Conservation (phyloP, 2,113 vertebrate genomes). For the Etia nguti region DNA sequence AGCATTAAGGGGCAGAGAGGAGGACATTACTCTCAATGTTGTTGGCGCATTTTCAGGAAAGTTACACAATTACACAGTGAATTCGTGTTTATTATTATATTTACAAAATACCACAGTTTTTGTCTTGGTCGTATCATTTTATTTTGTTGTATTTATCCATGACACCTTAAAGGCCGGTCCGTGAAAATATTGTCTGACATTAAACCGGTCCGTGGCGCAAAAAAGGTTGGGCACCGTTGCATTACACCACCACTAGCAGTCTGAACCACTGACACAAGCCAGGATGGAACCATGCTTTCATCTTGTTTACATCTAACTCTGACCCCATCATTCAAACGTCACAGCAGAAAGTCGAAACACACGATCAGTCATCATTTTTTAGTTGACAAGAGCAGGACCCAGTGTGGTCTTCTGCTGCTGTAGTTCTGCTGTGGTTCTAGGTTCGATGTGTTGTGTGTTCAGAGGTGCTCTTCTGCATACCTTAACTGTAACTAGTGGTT, state of each 20-base stretch:
- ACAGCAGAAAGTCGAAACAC: background rate
- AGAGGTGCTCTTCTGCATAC: background rate
- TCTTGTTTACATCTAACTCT: background rate
- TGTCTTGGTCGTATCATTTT: no score
- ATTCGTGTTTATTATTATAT: no score
- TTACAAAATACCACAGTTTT: no score
- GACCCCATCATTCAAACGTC: background rate
- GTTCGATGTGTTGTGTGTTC: background rate
- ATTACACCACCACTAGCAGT: background rate
- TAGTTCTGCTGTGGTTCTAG: background rate
- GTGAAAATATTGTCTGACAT: no score
- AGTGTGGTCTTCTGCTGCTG: background rate
- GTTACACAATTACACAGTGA: no score
- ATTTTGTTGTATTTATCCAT: no score
- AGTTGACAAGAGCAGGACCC: rapidly evolving
- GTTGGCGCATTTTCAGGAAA: no score
- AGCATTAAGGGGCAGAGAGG: no score
- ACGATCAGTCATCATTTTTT: background rate
- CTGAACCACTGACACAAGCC: background rate
- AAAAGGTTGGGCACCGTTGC: no score
- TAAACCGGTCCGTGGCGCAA: no score
- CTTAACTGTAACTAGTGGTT: background rate
- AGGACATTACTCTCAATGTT: no score
- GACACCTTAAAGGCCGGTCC: no score
- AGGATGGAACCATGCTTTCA: background rate